phyloP scores from a whole-genome alignment of 2,797 vertebrate species.

The Cyclopterus lumpus region DNA sequence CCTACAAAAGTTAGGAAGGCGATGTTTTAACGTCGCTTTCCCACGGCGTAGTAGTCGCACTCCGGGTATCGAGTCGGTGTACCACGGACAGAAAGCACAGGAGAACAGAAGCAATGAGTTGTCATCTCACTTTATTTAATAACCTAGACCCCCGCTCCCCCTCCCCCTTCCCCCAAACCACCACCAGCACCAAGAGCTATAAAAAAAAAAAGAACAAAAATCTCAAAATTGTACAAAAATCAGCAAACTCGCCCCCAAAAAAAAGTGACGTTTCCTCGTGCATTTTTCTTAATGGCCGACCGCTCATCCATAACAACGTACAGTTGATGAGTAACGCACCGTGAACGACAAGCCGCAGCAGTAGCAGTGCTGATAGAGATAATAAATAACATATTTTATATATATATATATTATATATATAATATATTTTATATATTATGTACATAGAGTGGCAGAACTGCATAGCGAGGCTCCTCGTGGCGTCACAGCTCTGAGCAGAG shows the following conservation, averaged over 20 bases:
- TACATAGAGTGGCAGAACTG: constrained; percentile 45
- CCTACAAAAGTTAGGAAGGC: not conserved
- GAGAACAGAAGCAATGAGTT: not conserved
- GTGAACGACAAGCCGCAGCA: constrained; percentile 38
- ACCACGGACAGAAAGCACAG: no score
- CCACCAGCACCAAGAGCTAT: constrained; percentile 56
- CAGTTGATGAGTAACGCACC: constrained; percentile 34
- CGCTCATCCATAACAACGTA: not conserved
- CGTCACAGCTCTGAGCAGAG: constrained; percentile 24
- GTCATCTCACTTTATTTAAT: constrained; percentile 67
- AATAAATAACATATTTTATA: constrained; percentile 79
- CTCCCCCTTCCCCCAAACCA: no score
- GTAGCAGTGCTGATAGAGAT: constrained; percentile 50
- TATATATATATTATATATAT: no score
- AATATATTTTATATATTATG: no score
- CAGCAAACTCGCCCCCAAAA: no score
- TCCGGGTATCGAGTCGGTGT: no score
- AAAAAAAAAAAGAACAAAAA: constrained; percentile 49
- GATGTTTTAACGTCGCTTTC: no score
- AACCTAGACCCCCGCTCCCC: constrained; percentile 54
- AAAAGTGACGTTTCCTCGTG: constrained; percentile 15
- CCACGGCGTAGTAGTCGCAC: no score
- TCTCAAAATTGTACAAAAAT: constrained; percentile 54
- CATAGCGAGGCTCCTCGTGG: constrained; percentile 54
- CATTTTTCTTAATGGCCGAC: not conserved